Evolutionary conservation across 2,888 invertebrate species (phyloP).

Genomic region (Ommatoiulus sabulosus): DNA sequence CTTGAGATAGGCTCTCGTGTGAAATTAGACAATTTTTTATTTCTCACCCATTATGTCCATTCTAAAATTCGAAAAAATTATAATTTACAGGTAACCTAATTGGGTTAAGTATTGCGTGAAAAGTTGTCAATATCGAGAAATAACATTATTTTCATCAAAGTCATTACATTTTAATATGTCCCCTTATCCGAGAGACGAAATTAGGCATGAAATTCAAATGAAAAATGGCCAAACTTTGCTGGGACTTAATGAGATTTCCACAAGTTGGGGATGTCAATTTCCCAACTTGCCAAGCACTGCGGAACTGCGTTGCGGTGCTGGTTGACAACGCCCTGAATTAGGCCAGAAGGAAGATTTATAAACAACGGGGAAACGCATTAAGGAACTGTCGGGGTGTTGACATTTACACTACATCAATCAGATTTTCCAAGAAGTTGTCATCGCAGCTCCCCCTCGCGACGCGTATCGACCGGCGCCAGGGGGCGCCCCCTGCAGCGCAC

Average conservation of each 20-base stretch:
- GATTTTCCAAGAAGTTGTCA: neutral
- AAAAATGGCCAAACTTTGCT: neutral
- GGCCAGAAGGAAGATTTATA: neutral
- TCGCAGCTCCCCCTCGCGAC: neutral
- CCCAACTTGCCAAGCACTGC: neutral
- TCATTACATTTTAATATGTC: neutral
- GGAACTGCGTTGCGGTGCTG: neutral
- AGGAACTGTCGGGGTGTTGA: constrained; percentile 49
- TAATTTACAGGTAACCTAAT: too few relatives aligned
- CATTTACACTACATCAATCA: constrained; percentile 50
- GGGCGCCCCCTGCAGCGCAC: neutral
- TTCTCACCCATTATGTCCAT: too few relatives aligned
- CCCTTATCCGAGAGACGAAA: neutral
- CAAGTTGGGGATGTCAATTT: constrained; percentile 1
- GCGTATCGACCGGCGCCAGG: neutral
- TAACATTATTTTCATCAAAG: neutral
- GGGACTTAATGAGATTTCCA: neutral
- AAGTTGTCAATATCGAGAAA: neutral
- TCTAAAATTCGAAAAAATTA: too few relatives aligned
- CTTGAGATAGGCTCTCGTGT: too few relatives aligned
- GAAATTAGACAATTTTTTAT: too few relatives aligned
- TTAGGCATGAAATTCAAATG: constrained; percentile 7
- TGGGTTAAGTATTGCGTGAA: too few relatives aligned
- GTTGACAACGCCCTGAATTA: neutral
- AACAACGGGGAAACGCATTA: constrained; percentile 20